Evolutionary conservation across 2,113 vertebrate species (phyloP).

Genomic region (Octodon degus): DNA sequence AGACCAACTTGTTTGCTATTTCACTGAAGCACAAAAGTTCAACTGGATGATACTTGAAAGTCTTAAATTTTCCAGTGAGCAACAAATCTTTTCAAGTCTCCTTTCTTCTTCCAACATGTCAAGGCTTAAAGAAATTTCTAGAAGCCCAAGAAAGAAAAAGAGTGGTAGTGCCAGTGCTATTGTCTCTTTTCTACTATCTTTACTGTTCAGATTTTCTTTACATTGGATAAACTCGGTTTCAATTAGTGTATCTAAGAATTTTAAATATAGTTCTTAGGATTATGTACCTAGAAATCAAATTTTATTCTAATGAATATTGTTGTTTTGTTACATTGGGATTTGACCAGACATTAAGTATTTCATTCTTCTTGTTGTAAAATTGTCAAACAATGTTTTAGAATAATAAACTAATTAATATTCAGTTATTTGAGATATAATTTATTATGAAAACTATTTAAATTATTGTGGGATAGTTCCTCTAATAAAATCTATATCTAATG

Average conservation of each 20-base stretch:
- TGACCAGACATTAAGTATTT: not conserved
- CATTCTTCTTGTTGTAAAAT: not conserved
- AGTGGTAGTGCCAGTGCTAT: accelerated
- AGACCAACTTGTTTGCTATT: not conserved
- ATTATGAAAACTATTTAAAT: not conserved
- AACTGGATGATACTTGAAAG: not conserved
- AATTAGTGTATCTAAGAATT: not conserved
- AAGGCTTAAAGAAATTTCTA: not conserved
- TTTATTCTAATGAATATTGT: not conserved
- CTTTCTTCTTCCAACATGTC: not conserved
- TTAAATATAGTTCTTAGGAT: not conserved
- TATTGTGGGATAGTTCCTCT: not conserved
- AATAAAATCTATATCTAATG: not conserved
- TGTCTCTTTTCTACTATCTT: not conserved
- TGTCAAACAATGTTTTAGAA: not conserved
- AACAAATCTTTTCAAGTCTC: conserved; percentile 2
- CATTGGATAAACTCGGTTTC: not conserved
- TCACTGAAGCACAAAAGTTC: not conserved
- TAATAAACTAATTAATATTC: not conserved
- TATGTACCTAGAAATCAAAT: conserved; percentile 6
- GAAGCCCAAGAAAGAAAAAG: not conserved
- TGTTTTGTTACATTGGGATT: not conserved
- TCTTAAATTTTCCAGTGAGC: not conserved
- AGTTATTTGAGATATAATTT: not conserved
- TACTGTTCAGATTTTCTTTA: conserved; percentile 21